These are phyloP conservation scores for Ctenopoma kingsleyae DNA, from an alignment of 2,797 vertebrate genomes.

Conservation along the genomic window DNA sequence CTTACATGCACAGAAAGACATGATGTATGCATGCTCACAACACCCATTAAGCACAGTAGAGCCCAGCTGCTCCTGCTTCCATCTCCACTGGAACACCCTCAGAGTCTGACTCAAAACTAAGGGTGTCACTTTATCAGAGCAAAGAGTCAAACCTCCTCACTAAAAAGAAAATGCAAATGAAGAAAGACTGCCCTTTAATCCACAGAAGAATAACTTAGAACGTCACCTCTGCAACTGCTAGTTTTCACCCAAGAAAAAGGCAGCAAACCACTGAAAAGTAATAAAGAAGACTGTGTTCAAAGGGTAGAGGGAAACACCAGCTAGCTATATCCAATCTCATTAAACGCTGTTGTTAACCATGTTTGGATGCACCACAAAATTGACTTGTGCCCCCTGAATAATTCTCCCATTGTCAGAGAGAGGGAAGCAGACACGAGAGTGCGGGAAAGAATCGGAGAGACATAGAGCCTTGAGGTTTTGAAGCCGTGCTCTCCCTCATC, in stretches of 20 bases:
- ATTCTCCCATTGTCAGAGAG: constrained; percentile 43
- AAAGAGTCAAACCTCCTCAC: constrained; percentile 31
- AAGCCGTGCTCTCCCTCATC: constrained; percentile 35
- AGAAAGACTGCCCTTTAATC: constrained; percentile 40
- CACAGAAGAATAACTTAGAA: constrained; percentile 24
- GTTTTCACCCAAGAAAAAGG: constrained; percentile 34
- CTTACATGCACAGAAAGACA: constrained; percentile 11
- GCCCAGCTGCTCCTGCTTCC: constrained; percentile 32
- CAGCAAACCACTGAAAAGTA: constrained; percentile 38
- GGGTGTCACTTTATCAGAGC: constrained; percentile 35
- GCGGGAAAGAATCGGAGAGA: constrained; percentile 17
- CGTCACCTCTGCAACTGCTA: constrained; percentile 25
- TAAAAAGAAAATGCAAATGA: constrained; percentile 27
- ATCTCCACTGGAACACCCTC: constrained; percentile 4
- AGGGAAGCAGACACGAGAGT: constrained; percentile 40
- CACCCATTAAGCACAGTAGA: constrained; percentile 29
- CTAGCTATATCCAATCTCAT: constrained; percentile 63
- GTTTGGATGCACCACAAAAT: constrained; percentile 73
- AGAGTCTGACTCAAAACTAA: constrained; percentile 42
- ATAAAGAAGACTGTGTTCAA: constrained; percentile 43
- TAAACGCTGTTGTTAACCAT: constrained; percentile 73
- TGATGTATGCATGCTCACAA: constrained; percentile 16
- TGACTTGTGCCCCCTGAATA: constrained; percentile 58
- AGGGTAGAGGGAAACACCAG: constrained; percentile 41
- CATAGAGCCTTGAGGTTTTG: constrained; percentile 51